phyloP scores from a whole-genome alignment of 2,797 vertebrate genomes.

The Onychomys leucogaster region DNA sequence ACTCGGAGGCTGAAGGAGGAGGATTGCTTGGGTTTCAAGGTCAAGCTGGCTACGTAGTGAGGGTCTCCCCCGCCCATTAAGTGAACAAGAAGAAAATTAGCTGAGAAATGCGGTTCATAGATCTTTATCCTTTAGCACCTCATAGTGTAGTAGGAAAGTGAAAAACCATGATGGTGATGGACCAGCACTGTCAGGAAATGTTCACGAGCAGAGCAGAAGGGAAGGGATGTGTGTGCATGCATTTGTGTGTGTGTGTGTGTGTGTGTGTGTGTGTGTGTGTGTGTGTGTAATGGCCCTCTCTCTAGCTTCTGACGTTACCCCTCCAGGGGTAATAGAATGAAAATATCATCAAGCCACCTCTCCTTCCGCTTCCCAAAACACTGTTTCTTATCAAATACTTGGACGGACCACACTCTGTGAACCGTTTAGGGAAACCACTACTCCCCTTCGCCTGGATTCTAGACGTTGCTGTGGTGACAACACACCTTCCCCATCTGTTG shows the following conservation, averaged over 20 bases:
- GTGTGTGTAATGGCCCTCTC: neutral
- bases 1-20: neutral
- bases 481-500: neutral
- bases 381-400: neutral
- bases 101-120: neutral
- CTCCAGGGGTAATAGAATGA: neutral
- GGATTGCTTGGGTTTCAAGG: neutral
- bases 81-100: neutral
- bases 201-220: neutral
- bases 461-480: neutral
- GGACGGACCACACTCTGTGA: neutral
- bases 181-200: neutral
- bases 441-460: too few relatives aligned
- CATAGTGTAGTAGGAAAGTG: neutral
- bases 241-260: too few relatives aligned
- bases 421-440: neutral
- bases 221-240: neutral
- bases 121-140: neutral
- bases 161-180: too few relatives aligned
- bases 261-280: neutral
- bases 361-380: neutral
- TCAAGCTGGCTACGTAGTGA: neutral
- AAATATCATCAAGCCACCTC: neutral
- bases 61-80: neutral
- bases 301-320: neutral